Conservation (phyloP, 2,113 vertebrate genomes). For the Coracopsis vasa region DNA sequence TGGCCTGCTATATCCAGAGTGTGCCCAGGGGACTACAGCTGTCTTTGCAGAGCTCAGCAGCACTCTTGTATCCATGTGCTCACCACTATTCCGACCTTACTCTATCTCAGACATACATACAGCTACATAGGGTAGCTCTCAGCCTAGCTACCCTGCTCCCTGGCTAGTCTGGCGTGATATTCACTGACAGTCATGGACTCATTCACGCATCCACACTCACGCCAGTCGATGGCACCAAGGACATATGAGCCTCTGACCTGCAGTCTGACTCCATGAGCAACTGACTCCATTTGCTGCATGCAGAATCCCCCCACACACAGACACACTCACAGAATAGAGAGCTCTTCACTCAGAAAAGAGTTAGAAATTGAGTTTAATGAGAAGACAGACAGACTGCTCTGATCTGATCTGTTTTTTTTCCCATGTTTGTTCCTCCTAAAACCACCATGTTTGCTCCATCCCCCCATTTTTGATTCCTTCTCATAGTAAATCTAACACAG, state of each 20-base stretch:
- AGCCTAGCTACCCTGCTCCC: neutral
- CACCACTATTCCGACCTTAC: neutral
- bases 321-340: neutral
- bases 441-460: accelerated
- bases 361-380: neutral
- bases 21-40: neutral
- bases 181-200: accelerated
- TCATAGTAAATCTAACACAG: neutral
- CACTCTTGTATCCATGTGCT: accelerated
- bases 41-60: neutral
- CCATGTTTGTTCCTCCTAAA: neutral
- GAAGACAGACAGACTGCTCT: neutral
- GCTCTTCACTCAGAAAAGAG: neutral
- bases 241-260: neutral
- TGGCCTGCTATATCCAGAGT: neutral
- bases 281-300: neutral
- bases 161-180: accelerated
- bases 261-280: neutral
- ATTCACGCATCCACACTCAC: accelerated
- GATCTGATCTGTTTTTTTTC: neutral
- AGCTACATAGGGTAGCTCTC: neutral
- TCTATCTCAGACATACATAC: neutral
- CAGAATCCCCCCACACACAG: neutral
- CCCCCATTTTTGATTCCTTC: neutral
- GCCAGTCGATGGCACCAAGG: accelerated